Base-by-base conservation (phyloP, 2,888 invertebrate species). In the Apodemia mormo region DNA sequence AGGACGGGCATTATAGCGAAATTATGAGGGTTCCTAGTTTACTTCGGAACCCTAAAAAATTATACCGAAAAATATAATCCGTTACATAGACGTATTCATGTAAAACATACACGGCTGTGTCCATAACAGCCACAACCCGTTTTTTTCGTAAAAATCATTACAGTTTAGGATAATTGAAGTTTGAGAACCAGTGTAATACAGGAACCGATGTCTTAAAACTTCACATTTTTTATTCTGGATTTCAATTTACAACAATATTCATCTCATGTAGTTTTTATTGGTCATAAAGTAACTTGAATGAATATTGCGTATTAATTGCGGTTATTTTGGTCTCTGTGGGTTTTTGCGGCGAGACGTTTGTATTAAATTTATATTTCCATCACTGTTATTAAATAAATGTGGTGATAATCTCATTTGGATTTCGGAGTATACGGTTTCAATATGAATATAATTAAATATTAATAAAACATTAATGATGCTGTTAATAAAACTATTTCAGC, bases 141-240 rank as follows among this genome's bases (percentile, higher is more conserved):
- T 40, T 40, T 40, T 40, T 40, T 9, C 9, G 1, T 9, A 40
- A 40, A 40, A 40, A 40, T 9, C 40, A 40, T 40, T 40, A 14
- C n/a, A 52, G 6, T 52, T 52, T n/a, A n/a, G n/a, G n/a, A n/a
- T 52, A 6, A 52, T 52, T 52, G 30, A 61, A 61, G 61, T 61
- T 61, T 61, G 61, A 61, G 61, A 61, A 30, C 61, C 29, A 61
- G 12, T 14, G 33, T 30, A 14, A 14, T 14, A 83, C 80, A 79
- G 76, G 78, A 80, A 80, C 82, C 79, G 82, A 83, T 83, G 81
- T 81, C 80, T 81, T 80, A 75, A 79, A 80, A 75, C 74, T 74
- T 77, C 76, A 73, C 76, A 76, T 77, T 77, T 75, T 75, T 76
- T 73, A 76, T 76, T 76, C 72, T 73, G 71, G 61, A 74, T 76